A percentile compares a stretch with the other conserved stretches of the same genome.
Conservation (phyloP, 2,888 invertebrate species). For the Serrognathus titanus region DNA sequence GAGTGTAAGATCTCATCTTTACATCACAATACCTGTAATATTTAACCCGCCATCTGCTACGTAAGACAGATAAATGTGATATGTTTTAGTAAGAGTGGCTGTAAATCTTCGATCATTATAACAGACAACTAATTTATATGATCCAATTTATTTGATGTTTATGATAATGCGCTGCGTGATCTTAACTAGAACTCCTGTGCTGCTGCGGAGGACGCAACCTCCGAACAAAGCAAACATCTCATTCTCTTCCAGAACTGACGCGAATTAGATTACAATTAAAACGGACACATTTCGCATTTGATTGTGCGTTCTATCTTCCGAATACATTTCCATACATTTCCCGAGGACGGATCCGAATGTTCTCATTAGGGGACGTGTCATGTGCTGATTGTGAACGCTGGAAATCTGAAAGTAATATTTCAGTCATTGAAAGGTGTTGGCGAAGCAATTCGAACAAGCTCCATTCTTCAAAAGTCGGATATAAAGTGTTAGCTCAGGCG, state of each 20-base stretch:
- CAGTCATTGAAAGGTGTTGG: slow-evolving; percentile 16
- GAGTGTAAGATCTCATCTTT: slow-evolving; percentile 42
- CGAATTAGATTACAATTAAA: too few relatives aligned
- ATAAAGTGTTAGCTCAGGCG: slow-evolving; percentile 8
- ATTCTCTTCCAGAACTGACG: too few relatives aligned
- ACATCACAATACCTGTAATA: slow-evolving; percentile 46
- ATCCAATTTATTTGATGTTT: slow-evolving; percentile 47
- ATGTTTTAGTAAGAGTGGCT: slow-evolving; percentile 35
- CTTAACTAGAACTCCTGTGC: too few relatives aligned
- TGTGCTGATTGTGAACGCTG: too few relatives aligned
- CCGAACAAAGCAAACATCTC: too few relatives aligned
- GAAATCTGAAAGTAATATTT: slow-evolving; percentile 16
- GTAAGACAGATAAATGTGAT: slow-evolving; percentile 36
- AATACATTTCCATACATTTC: too few relatives aligned
- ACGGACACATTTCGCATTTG: too few relatives aligned
- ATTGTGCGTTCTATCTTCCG: too few relatives aligned
- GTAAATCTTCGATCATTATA: slow-evolving; percentile 45
- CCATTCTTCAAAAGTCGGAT: slow-evolving; percentile 14
- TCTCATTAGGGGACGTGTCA: too few relatives aligned
- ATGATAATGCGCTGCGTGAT: slow-evolving; percentile 38
- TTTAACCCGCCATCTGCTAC: slow-evolving; percentile 39
- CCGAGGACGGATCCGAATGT: too few relatives aligned
- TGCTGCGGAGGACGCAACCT: too few relatives aligned
- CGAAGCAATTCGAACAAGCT: slow-evolving; percentile 15
- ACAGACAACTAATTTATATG: slow-evolving; percentile 47